Evolutionary conservation across 2,113 vertebrate genomes (phyloP).

Genomic region (Otolemur garnettii): DNA sequence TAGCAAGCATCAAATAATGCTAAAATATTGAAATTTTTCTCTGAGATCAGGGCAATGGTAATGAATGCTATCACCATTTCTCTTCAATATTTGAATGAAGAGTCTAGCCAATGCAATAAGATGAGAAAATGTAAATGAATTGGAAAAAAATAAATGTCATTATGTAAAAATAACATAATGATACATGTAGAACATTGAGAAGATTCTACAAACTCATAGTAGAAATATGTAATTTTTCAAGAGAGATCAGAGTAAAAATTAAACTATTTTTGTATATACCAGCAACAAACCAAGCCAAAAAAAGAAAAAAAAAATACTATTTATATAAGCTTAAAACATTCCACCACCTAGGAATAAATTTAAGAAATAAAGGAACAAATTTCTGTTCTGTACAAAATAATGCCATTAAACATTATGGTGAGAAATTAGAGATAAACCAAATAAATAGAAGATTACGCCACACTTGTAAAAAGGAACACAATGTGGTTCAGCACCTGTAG

Average conservation of each 20-base stretch:
- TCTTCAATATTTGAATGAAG: neutral
- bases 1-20: neutral
- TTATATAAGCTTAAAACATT: neutral
- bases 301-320: neutral
- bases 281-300: neutral
- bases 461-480: neutral
- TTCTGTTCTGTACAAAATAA: neutral
- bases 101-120: neutral
- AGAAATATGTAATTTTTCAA: neutral
- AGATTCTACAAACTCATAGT: neutral
- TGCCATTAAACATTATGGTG: neutral
- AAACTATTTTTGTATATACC: neutral
- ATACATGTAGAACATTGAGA: neutral
- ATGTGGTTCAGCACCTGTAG: neutral
- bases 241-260: neutral
- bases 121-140: neutral
- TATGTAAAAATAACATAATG: neutral
- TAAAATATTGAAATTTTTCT: neutral
- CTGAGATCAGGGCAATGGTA: neutral
- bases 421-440: neutral
- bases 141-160: conserved; percentile 12
- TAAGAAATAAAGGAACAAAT: neutral
- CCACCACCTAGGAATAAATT: neutral
- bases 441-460: neutral
- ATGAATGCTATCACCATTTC: neutral